Base-by-base conservation (phyloP, 92 coral and sea anemone genomes). In the Epizoanthus stellaris region DNA sequence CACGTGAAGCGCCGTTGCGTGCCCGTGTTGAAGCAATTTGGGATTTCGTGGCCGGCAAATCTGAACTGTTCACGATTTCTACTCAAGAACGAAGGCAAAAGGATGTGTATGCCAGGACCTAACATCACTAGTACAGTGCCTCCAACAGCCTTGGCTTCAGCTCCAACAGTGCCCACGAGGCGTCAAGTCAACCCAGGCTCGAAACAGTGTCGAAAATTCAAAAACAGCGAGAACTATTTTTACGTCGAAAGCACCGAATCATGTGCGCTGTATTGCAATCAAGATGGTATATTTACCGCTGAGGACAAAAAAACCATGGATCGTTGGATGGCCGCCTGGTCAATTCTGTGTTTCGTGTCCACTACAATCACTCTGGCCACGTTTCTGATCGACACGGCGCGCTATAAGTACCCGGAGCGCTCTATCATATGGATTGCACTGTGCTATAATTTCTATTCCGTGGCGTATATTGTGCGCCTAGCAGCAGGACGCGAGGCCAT, bases 101-200 rank as follows among this genome's bases (percentile, higher is more conserved):
- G 82, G 15, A 97, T 97, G 99, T 97, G 99, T 67, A 97, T 97
- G 99, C 92, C 93, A 6, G 99, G 98, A 1, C 98, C 97, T 16
- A 85, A 87, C 49, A 87, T 93, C 65, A 93, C 93, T 21, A 88
- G 88, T 10, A 82, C 75, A 10, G 58, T 87, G 14, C 81, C 83
- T 54, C 49, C 87, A 1, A 59, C 80, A 39, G 5, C 47, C 43
- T 39, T 53, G 19, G 67, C 80, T 2, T 76, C 88, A 0, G 42
- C 88, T 5, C 82, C 86, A 53, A 70, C 63, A 3, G 14, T 65
- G 9, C 61, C 88, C 6, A 80, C 92, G 49, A 72, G 67, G 42
- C 77, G 88, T 11, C 74, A 54, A 34, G 58, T 61, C 14, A 77
- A 82, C 43, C 84, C 73, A 21, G 95, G 92, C 53, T 93, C 97